phyloP scores from a whole-genome alignment of 2,113 vertebrate genomes.

The Cinclus cinclus region DNA sequence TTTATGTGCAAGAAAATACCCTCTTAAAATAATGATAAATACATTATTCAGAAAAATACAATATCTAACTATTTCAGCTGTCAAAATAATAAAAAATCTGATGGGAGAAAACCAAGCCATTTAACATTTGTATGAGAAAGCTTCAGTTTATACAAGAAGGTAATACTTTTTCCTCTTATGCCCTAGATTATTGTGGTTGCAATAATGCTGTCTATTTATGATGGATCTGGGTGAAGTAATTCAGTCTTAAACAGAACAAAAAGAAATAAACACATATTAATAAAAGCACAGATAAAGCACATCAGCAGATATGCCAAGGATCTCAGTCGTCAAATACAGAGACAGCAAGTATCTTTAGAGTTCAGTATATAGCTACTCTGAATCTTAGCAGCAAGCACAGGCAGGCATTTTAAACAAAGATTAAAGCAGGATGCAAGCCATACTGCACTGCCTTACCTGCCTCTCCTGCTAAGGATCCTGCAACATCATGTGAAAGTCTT shows the following conservation, averaged over 20 bases:
- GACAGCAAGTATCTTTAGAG: not conserved
- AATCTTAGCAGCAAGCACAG: not conserved
- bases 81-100: not conserved
- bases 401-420: constrained; percentile 3
- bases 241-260: not conserved
- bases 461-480: not conserved
- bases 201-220: not conserved
- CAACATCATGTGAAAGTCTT: not conserved
- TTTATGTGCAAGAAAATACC: not conserved
- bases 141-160: not conserved
- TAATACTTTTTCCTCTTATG: not conserved
- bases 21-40: constrained; percentile 33
- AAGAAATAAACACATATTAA: not conserved
- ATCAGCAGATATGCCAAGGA: not conserved
- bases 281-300: not conserved
- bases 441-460: not conserved
- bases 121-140: not conserved
- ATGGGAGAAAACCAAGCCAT: not conserved
- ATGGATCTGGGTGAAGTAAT: not conserved
- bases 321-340: not conserved
- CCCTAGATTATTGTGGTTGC: not conserved
- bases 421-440: not conserved
- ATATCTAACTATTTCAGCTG: constrained; percentile 13
- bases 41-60: constrained; percentile 24
- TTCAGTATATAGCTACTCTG: not conserved